A percentile compares a stretch with the other conserved stretches of the same genome.
Evolutionary conservation across 2,888 invertebrate genomes (phyloP).

Genomic region (Synergus laeviventris): DNA sequence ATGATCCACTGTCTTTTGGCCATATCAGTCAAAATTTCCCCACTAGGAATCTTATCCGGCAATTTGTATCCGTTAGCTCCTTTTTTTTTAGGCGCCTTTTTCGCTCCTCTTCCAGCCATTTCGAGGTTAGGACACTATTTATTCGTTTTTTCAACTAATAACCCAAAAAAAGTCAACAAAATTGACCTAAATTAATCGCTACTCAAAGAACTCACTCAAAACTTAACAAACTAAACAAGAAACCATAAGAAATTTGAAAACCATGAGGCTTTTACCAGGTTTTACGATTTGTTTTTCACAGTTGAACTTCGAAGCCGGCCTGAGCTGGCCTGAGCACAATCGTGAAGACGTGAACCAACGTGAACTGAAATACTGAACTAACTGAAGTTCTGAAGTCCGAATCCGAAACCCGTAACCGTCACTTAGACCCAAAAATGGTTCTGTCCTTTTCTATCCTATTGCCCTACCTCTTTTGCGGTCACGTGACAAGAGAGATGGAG

Average conservation of each 20-base stretch:
- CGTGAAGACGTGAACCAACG: too few species aligned
- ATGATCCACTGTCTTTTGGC: slow-evolving; percentile 90
- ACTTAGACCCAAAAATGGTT: too few species aligned
- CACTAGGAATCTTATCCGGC: slow-evolving; percentile 85
- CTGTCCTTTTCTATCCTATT: too few species aligned
- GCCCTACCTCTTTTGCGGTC: too few species aligned
- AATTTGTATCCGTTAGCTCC: slow-evolving; percentile 78
- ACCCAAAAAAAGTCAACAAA: neutral
- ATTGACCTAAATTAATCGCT: neutral
- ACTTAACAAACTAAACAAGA: neutral
- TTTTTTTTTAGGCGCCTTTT: slow-evolving; percentile 72
- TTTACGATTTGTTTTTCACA: neutral
- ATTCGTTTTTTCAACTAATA: neutral
- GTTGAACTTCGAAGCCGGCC: too few species aligned
- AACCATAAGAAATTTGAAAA: neutral
- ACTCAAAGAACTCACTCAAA: neutral
- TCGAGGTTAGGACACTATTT: slow-evolving; percentile 51
- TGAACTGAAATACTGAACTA: too few species aligned
- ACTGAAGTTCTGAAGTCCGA: too few species aligned
- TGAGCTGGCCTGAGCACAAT: too few species aligned
- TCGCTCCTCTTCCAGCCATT: slow-evolving; percentile 67
- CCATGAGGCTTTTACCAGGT: neutral
- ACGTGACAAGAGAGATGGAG: too few species aligned
- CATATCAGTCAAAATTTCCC: slow-evolving; percentile 87
- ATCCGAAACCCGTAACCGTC: too few species aligned